Evolutionary conservation across 2,113 vertebrate species (phyloP).

Genomic region (Erythrolamprus reginae): DNA sequence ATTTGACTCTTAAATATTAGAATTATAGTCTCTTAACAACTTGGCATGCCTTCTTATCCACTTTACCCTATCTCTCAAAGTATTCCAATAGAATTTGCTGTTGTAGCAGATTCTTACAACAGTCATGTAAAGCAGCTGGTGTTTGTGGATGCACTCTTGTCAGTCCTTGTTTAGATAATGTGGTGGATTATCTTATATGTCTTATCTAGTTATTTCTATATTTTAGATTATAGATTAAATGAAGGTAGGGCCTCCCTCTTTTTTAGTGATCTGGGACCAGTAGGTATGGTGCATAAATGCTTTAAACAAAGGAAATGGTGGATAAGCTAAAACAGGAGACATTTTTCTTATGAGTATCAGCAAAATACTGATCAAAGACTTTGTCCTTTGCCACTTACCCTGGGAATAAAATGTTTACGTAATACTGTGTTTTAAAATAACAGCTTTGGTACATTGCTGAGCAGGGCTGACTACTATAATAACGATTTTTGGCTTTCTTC

Average conservation of each 20-base stretch:
- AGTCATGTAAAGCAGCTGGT: not conserved
- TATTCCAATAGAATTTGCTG: not conserved
- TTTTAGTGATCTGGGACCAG: not conserved
- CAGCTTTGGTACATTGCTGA: not conserved
- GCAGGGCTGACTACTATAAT: not conserved
- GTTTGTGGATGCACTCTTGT: not conserved
- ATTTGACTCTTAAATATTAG: not conserved
- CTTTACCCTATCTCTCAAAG: not conserved
- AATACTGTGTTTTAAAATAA: not conserved
- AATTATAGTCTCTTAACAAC: not conserved
- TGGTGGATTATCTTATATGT: not conserved
- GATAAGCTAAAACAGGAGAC: not conserved
- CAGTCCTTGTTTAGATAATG: not conserved
- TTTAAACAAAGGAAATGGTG: not conserved
- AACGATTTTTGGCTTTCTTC: not conserved
- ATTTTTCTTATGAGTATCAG: fast-evolving
- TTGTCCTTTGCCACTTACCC: not conserved
- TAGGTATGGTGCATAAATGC: not conserved
- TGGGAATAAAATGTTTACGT: not conserved
- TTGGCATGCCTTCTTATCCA: not conserved
- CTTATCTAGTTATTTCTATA: not conserved
- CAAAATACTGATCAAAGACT: not conserved
- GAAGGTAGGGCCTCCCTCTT: not conserved
- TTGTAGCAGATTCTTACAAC: not conserved
- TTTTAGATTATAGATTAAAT: not conserved